Percentiles rank a stretch among this genome's conserved stretches.
Evolutionary conservation across 2,888 invertebrate genomes (phyloP).

Genomic region (Mesoligia furuncula): DNA sequence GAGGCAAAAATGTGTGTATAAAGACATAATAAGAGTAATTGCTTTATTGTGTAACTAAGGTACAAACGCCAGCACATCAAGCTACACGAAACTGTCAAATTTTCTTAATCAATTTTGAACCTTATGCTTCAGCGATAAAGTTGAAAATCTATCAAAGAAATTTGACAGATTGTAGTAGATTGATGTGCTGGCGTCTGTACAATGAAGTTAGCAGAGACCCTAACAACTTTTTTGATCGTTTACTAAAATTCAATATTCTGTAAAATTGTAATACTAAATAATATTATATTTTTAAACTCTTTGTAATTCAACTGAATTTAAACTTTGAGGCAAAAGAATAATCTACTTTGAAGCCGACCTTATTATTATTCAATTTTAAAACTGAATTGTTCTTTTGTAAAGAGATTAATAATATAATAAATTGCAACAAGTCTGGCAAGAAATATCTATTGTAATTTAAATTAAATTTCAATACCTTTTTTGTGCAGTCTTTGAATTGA

Average conservation of each 20-base stretch:
- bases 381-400: slow-evolving; percentile 21
- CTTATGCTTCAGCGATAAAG: too few species aligned
- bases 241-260: slow-evolving; percentile 18
- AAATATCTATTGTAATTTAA: not conserved
- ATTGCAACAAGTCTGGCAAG: not conserved
- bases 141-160: too few species aligned
- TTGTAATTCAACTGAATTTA: slow-evolving; percentile 28
- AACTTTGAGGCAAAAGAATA: slow-evolving; percentile 1
- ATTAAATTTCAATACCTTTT: not conserved
- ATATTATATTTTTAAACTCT: slow-evolving; percentile 19
- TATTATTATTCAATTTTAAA: slow-evolving; percentile 36
- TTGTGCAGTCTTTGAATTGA: not conserved
- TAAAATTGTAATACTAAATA: not conserved
- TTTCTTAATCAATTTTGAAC: too few species aligned
- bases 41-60: not conserved
- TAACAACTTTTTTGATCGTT: not conserved
- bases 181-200: too few species aligned
- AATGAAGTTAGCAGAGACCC: not conserved
- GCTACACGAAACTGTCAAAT: too few species aligned
- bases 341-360: slow-evolving; percentile 6
- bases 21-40: not conserved
- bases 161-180: too few species aligned
- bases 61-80: too few species aligned
- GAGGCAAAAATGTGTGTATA: too few species aligned
- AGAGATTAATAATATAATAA: slow-evolving; percentile 2